Percentiles rank a stretch among this genome's conserved stretches.
Evolutionary conservation across 2,797 vertebrate genomes (phyloP).

Genomic region (Chelon auratus): DNA sequence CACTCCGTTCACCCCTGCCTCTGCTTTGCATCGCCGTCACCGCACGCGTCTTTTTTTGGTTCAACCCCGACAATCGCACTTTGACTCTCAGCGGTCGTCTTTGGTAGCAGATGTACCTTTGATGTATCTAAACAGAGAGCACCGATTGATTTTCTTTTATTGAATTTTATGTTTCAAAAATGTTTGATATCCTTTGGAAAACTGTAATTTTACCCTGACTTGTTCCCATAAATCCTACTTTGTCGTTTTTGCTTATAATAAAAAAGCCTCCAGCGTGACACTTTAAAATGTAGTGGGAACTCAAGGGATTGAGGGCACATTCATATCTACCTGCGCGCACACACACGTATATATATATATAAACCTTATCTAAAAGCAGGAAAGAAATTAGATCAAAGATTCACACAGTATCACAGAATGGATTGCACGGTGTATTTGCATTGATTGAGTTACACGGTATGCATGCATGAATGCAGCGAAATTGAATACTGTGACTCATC

Average conservation of each 20-base stretch:
- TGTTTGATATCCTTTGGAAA: background rate
- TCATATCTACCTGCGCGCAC: background rate
- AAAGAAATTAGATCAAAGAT: slow-evolving; percentile 6
- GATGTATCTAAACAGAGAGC: slow-evolving; percentile 27
- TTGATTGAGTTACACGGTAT: background rate
- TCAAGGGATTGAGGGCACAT: background rate
- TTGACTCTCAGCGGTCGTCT: background rate
- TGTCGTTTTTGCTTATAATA: background rate
- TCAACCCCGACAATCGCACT: background rate
- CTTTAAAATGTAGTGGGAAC: background rate
- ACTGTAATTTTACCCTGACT: background rate
- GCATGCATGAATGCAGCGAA: slow-evolving; percentile 15
- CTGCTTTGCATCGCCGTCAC: slow-evolving; percentile 10
- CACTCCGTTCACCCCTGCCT: slow-evolving; percentile 7
- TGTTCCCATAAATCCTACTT: background rate
- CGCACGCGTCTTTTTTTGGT: slow-evolving; percentile 1
- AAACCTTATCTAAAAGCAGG: background rate
- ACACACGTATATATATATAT: too few relatives aligned
- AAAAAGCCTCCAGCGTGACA: background rate
- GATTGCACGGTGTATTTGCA: slow-evolving; percentile 14
- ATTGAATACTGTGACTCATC: slow-evolving; percentile 18
- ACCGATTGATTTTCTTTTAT: slow-evolving; percentile 16
- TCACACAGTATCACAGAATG: background rate
- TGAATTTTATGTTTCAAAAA: slow-evolving; percentile 43
- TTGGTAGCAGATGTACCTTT: background rate